Percentiles rank a stretch among this genome's conserved stretches.
These are phyloP conservation scores for Oryzias dopingdopingensis DNA, from an alignment of 2,797 vertebrate genomes.

Conservation along the genomic window DNA sequence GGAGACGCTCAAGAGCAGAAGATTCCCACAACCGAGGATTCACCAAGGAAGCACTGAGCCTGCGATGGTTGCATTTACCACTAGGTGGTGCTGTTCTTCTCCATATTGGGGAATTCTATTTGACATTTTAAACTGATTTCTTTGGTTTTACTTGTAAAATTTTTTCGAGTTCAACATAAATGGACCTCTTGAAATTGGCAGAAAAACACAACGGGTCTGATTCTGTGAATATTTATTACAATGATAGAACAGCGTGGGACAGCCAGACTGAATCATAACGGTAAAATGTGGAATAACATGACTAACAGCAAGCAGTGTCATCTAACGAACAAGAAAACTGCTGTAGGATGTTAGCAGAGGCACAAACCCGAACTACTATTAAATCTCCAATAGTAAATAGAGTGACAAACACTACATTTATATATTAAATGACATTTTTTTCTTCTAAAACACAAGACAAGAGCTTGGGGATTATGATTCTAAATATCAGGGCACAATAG, in stretches of 20 bases:
- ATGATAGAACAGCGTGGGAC: constrained; percentile 64
- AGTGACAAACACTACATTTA: constrained; percentile 56
- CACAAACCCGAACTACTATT: constrained; percentile 47
- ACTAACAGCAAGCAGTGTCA: constrained; percentile 67
- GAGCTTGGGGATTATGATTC: constrained; percentile 53
- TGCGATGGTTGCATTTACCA: constrained; percentile 4
- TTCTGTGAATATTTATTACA: constrained; percentile 77
- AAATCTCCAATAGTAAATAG: constrained; percentile 52
- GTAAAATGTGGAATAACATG: constrained; percentile 58
- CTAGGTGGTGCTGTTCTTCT: constrained; percentile 43
- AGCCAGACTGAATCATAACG: constrained; percentile 54
- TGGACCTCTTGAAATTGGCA: background rate
- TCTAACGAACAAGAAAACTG: constrained; percentile 57
- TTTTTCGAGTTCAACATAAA: constrained; percentile 13
- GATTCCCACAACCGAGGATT: constrained; percentile 18
- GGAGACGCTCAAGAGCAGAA: constrained; percentile 27
- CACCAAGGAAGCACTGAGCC: background rate
- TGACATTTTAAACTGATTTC: background rate
- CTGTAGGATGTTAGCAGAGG: constrained; percentile 58
- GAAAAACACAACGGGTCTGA: constrained; percentile 14
- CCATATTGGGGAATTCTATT: constrained; percentile 61
- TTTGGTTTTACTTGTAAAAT: background rate
- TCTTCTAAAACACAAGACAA: constrained; percentile 50
- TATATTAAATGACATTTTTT: constrained; percentile 74
- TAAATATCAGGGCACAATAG: constrained; percentile 53